These are phyloP conservation scores for Sitophilus oryzae DNA, from an alignment of 1,140 invertebrate species.

Conservation along the genomic window DNA sequence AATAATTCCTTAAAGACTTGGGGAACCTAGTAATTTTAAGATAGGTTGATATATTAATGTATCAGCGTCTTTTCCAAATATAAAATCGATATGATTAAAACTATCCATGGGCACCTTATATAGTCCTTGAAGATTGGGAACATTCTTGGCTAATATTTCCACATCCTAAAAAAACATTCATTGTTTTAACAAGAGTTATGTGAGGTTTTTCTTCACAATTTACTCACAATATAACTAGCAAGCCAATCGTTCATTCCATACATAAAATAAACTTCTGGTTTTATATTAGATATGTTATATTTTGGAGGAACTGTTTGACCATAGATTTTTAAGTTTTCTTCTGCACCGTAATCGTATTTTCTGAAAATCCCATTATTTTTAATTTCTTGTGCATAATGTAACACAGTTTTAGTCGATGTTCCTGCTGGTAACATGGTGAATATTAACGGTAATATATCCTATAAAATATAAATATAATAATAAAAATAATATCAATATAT, in stretches of 20 bases:
- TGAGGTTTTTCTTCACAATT: not conserved
- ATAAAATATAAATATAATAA: too few relatives aligned
- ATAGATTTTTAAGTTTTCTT: slow-evolving; percentile 52
- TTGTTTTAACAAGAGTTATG: not conserved
- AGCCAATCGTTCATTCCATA: slow-evolving; percentile 68
- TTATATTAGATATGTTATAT: slow-evolving; percentile 59
- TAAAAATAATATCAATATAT: too few relatives aligned
- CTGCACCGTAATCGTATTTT: slow-evolving; percentile 60
- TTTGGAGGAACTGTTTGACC: slow-evolving; percentile 55
- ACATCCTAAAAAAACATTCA: slow-evolving; percentile 50
- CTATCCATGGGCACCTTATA: slow-evolving; percentile 52
- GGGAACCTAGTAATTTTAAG: slow-evolving; percentile 36
- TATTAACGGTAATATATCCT: slow-evolving; percentile 61
- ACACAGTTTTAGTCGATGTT: slow-evolving; percentile 68
- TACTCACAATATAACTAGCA: slow-evolving; percentile 49
- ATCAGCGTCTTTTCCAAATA: slow-evolving; percentile 60
- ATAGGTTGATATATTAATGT: slow-evolving; percentile 55
- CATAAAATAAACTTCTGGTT: slow-evolving; percentile 62
- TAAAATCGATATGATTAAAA: slow-evolving; percentile 68
- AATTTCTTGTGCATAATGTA: slow-evolving; percentile 65
- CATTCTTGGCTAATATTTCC: slow-evolving; percentile 43
- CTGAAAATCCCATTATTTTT: slow-evolving; percentile 53
- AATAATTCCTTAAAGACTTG: too few relatives aligned
- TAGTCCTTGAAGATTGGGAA: slow-evolving; percentile 47
- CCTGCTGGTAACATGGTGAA: slow-evolving; percentile 71